phyloP scores from a whole-genome alignment of 2,888 invertebrate genomes.

The Euplagia quadripunctaria region DNA sequence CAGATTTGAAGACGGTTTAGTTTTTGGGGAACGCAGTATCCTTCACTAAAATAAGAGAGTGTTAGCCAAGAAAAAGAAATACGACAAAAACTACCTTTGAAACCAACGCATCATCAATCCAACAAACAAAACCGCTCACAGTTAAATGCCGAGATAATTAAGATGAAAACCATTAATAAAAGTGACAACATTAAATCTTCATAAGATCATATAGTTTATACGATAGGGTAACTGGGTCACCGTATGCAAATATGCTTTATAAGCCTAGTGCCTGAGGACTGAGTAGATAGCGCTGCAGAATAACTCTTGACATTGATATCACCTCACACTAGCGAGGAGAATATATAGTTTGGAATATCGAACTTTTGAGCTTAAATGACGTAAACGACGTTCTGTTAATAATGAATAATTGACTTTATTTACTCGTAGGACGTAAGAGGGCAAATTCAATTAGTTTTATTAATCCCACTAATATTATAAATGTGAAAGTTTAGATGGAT shows the following conservation, averaged over 20 bases:
- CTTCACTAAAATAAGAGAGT: too few species aligned
- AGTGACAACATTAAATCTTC: background rate
- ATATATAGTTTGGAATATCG: background rate
- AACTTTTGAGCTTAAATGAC: background rate
- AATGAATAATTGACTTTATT: background rate
- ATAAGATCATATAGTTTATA: conserved; percentile 5
- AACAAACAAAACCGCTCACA: background rate
- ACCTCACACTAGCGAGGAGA: background rate
- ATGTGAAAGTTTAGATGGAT: too few species aligned
- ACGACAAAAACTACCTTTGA: background rate
- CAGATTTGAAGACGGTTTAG: background rate
- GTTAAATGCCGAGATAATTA: background rate
- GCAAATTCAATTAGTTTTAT: too few species aligned
- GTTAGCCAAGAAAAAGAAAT: background rate
- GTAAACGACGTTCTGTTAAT: background rate
- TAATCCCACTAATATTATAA: too few species aligned
- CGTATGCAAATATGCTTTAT: conserved; percentile 7
- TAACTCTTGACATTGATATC: conserved; percentile 9
- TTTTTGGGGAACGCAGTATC: background rate
- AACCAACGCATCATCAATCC: background rate
- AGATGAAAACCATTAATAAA: background rate
- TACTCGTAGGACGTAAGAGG: too few species aligned
- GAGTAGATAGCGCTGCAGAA: conserved; percentile 1
- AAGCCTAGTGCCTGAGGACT: background rate
- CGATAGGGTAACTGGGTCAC: conserved; percentile 5